Percentiles rank a stretch among this genome's conserved stretches.
phyloP scores from a whole-genome alignment of 2,797 vertebrate species.

The Phaenicophaeus curvirostris region DNA sequence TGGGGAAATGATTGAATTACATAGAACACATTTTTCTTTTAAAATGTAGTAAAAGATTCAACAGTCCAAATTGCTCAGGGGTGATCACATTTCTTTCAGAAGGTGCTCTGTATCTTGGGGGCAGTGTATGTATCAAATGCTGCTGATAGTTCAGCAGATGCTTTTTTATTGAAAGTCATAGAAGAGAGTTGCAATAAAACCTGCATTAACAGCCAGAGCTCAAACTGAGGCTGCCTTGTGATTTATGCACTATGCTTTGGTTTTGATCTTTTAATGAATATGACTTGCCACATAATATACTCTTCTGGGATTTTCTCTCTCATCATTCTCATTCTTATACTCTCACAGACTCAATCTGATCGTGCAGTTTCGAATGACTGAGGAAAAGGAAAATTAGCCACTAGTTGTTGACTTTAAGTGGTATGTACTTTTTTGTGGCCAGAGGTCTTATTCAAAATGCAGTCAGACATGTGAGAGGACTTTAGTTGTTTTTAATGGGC shows the following conservation, averaged over 20 bases:
- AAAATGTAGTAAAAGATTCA: conserved; percentile 49
- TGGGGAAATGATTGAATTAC: conserved; percentile 51
- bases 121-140: conserved; percentile 10
- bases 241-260: conserved; percentile 50
- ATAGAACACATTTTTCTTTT: conserved; percentile 32
- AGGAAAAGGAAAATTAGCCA: not conserved
- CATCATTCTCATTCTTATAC: not conserved
- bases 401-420: not conserved
- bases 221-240: not conserved
- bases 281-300: not conserved
- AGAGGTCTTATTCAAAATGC: not conserved
- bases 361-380: not conserved
- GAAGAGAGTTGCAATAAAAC: conserved; percentile 57
- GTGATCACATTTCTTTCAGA: conserved; percentile 53
- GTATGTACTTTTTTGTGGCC: not conserved
- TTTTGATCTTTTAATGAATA: conserved; percentile 62
- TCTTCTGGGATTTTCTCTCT: conserved; percentile 25
- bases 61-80: conserved; percentile 7
- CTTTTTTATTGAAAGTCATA: conserved; percentile 48
- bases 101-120: not conserved
- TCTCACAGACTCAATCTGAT: not conserved
- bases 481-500: not conserved
- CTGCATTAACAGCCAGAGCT: conserved; percentile 40
- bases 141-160: conserved; percentile 53
- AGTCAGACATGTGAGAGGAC: not conserved